Percentiles rank a stretch among this genome's conserved stretches.
These are phyloP conservation scores for Cheilosia vernalis DNA, from an alignment of 2,888 invertebrate genomes.

Conservation along the genomic window DNA sequence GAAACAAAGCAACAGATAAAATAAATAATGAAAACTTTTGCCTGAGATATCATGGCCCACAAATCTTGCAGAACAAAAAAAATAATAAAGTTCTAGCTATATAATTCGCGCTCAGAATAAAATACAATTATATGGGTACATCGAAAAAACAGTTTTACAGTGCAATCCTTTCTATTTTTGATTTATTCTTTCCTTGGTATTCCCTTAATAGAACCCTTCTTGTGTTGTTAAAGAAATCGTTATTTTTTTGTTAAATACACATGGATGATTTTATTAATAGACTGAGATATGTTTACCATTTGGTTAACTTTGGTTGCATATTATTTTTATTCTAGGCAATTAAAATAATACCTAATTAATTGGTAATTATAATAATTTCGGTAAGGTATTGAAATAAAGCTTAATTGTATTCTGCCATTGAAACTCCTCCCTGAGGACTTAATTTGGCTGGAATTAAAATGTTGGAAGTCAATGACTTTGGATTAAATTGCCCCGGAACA, in stretches of 20 bases:
- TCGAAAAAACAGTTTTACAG: no score
- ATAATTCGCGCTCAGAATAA: not conserved
- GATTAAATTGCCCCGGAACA: constrained; percentile 15
- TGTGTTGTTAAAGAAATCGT: not conserved
- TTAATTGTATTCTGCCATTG: not conserved
- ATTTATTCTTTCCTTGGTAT: not conserved
- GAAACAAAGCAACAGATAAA: constrained; percentile 62
- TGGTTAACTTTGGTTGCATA: not conserved
- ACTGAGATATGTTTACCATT: not conserved
- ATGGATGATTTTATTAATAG: not conserved
- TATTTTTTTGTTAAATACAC: not conserved
- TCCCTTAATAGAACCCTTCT: no score
- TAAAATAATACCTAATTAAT: not conserved
- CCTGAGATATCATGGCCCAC: not conserved
- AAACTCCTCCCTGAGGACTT: not conserved
- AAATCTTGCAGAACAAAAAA: not conserved
- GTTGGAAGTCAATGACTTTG: constrained; percentile 19
- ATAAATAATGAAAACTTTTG: constrained; percentile 1
- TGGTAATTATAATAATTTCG: not conserved
- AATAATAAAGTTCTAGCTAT: no score
- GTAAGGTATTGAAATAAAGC: not conserved
- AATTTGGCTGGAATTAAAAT: constrained; percentile 10
- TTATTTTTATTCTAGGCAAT: not conserved
- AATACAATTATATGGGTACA: not conserved
- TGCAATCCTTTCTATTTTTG: not conserved